Conservation (phyloP, 2,113 vertebrate species). For the Daphoenositta chrysoptera region DNA sequence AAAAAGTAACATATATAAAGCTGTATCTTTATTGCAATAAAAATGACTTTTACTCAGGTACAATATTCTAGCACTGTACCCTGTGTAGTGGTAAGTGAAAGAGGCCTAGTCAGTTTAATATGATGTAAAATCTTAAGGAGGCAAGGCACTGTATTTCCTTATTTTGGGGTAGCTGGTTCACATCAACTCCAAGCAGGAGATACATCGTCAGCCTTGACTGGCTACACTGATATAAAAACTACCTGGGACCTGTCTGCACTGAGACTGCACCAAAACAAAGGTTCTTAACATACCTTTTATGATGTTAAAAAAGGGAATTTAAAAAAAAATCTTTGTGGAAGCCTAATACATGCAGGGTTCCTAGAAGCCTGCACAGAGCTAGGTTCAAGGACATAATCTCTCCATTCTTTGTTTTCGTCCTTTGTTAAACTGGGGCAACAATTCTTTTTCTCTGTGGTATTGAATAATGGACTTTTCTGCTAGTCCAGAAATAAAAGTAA, state of each 20-base stretch:
- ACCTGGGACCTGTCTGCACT: not conserved
- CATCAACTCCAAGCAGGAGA: not conserved
- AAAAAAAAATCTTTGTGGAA: not conserved
- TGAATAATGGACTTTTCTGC: slow-evolving; percentile 36
- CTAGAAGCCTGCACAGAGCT: not conserved
- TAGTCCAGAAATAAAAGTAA: slow-evolving; percentile 58
- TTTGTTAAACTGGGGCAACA: slow-evolving; percentile 1
- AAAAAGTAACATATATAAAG: not conserved
- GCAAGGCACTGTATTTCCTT: not conserved
- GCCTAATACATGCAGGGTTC: not conserved
- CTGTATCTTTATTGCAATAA: not conserved
- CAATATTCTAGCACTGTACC: not conserved
- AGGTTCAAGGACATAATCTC: slow-evolving; percentile 6
- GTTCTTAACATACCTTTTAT: not conserved
- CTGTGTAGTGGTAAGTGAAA: not conserved
- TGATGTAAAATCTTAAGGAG: not conserved
- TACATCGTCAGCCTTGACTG: not conserved
- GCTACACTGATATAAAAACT: not conserved
- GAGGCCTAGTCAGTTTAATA: not conserved
- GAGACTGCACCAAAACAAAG: not conserved
- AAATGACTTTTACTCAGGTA: not conserved
- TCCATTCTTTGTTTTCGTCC: slow-evolving; percentile 29
- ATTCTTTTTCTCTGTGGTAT: not conserved
- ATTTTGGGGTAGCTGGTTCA: not conserved
- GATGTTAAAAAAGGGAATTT: not conserved